phyloP scores from a whole-genome alignment of 2,797 vertebrate species.

The Cryptoblepharus egeriae region DNA sequence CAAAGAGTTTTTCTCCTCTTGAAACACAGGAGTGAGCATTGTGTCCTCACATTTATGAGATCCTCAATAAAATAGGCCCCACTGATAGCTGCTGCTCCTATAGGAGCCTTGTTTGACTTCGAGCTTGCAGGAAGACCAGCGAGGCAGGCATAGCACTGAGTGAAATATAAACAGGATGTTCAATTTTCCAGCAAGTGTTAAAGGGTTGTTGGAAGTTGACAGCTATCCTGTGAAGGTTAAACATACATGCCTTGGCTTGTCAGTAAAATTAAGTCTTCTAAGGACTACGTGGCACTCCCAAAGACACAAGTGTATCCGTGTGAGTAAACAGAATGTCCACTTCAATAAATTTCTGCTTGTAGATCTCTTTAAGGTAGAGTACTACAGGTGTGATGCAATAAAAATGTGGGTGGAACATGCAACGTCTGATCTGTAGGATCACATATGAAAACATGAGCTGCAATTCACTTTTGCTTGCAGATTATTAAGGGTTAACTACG shows the following conservation, averaged over 20 bases:
- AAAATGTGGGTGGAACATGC: slow-evolving; percentile 59
- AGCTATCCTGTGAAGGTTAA: slow-evolving; percentile 65
- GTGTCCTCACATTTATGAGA: slow-evolving; percentile 54
- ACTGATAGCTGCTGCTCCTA: slow-evolving; percentile 17
- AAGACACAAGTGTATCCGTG: slow-evolving; percentile 57
- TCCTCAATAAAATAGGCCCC: slow-evolving; percentile 42
- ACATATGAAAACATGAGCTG: not conserved
- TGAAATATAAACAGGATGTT: slow-evolving; percentile 55
- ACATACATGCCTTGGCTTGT: slow-evolving; percentile 41
- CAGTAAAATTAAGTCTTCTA: slow-evolving; percentile 65
- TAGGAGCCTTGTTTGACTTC: slow-evolving; percentile 54
- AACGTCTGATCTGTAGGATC: too few relatives aligned
- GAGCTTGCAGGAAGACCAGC: slow-evolving; percentile 59
- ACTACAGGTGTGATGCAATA: slow-evolving; percentile 43
- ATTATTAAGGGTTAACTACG: not conserved
- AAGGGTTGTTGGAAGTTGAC: slow-evolving; percentile 36
- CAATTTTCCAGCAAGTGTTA: slow-evolving; percentile 39
- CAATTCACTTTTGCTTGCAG: too few relatives aligned
- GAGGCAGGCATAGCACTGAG: slow-evolving; percentile 50
- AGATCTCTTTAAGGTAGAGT: slow-evolving; percentile 49
- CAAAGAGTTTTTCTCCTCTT: slow-evolving; percentile 53
- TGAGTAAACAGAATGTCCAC: slow-evolving; percentile 47
- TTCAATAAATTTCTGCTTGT: slow-evolving; percentile 47
- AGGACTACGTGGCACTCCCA: slow-evolving; percentile 18
- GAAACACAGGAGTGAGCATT: slow-evolving; percentile 26